Percentiles rank a stretch among this genome's conserved stretches.
phyloP scores from a whole-genome alignment of 1,140 invertebrate species.

The Acromyrmex charruanus region DNA sequence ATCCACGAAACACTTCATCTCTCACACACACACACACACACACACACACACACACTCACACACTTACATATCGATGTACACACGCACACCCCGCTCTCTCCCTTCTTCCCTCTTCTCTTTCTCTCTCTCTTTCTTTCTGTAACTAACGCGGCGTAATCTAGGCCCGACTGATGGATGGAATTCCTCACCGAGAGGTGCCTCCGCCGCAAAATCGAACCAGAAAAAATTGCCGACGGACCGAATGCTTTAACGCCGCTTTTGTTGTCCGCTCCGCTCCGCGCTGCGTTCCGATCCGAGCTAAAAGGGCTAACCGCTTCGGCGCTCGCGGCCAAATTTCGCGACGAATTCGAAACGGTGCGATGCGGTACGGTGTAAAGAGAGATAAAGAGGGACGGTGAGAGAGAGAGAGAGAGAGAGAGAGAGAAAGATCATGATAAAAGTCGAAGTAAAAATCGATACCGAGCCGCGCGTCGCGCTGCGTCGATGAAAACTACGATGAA shows the following conservation, averaged over 20 bases:
- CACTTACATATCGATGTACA: constrained; percentile 15
- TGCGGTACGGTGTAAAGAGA: not conserved
- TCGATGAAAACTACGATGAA: constrained; percentile 27
- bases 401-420: constrained; percentile 45
- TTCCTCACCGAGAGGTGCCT: constrained; percentile 79
- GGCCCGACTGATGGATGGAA: constrained; percentile 84
- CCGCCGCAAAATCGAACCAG: constrained; percentile 83
- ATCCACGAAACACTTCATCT: constrained; percentile 55
- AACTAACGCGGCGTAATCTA: constrained; percentile 81
- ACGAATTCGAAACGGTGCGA: constrained; percentile 59
- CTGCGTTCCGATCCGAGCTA: constrained; percentile 46
- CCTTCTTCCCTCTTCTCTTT: not conserved
- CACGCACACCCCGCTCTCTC: constrained; percentile 18
- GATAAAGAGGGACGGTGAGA: too few relatives aligned
- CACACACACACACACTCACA: not conserved
- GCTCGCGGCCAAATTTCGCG: constrained; percentile 63
- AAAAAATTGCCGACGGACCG: constrained; percentile 83
- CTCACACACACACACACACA: constrained; percentile 37
- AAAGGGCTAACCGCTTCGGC: constrained; percentile 63
- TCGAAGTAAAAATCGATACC: constrained; percentile 30
- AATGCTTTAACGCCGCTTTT: constrained; percentile 81
- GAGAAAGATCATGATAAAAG: constrained; percentile 41
- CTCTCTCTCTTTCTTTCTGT: constrained; percentile 68
- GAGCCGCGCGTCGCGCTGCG: not conserved
- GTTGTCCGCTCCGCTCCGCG: constrained; percentile 65